These are phyloP conservation scores for Atractosteus spatula DNA, from an alignment of 2,113 vertebrate genomes.

Conservation along the genomic window DNA sequence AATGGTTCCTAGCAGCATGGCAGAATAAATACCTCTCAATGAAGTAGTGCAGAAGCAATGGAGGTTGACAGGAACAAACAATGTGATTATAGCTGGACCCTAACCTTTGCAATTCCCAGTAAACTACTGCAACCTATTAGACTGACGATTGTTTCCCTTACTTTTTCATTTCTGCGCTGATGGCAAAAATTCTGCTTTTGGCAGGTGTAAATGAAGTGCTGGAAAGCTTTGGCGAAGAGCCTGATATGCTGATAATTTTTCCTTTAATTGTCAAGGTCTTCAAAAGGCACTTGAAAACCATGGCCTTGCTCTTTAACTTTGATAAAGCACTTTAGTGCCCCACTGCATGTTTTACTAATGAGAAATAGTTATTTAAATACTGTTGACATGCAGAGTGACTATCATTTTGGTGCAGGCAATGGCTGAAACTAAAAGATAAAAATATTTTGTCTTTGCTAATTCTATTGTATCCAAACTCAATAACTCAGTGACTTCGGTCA, in stretches of 20 bases:
- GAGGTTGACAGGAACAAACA: too few relatives aligned
- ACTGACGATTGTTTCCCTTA: background rate
- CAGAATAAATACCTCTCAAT: too few relatives aligned
- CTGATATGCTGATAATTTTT: background rate
- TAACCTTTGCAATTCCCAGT: background rate
- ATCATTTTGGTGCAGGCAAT: too few relatives aligned
- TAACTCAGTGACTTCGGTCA: too few relatives aligned
- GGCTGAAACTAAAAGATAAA: too few relatives aligned
- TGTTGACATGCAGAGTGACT: too few relatives aligned
- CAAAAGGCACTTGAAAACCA: background rate
- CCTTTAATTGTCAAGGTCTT: background rate
- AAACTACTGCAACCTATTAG: background rate
- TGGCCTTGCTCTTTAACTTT: slow-evolving; percentile 12
- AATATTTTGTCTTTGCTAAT: too few relatives aligned
- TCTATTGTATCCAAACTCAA: too few relatives aligned
- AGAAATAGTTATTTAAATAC: background rate
- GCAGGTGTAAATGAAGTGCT: background rate
- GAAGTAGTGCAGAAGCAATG: too few relatives aligned
- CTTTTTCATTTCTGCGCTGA: background rate
- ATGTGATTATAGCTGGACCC: background rate
- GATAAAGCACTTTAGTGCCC: background rate
- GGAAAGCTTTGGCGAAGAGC: background rate
- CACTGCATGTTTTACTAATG: slow-evolving; percentile 1
- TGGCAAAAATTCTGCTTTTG: background rate
- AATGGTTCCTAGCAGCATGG: background rate